Conservation (phyloP, 2,113 vertebrate species). For the Sakesphorus luctuosus region DNA sequence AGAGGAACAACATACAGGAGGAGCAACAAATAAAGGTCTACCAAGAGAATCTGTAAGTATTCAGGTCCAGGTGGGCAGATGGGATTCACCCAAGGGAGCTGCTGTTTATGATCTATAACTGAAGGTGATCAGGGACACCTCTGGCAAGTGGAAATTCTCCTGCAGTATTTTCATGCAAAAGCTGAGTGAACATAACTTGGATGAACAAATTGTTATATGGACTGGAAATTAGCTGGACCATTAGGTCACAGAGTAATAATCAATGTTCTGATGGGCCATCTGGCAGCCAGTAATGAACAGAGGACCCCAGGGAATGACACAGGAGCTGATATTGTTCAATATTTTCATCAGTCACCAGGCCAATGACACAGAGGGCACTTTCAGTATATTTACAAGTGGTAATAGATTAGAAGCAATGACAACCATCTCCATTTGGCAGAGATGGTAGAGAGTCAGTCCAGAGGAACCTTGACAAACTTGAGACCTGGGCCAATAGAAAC, state of each 20-base stretch:
- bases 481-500: background rate
- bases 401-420: conserved; percentile 2
- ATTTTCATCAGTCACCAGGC: conserved; percentile 1
- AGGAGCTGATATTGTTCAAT: background rate
- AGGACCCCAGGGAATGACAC: background rate
- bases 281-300: conserved; percentile 25
- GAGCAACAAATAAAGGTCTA: background rate
- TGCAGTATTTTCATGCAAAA: background rate
- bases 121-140: background rate
- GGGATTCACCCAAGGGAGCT: background rate
- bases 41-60: background rate
- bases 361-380: conserved; percentile 9
- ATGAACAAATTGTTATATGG: background rate
- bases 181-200: background rate
- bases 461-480: background rate
- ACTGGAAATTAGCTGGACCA: background rate
- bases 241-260: conserved; percentile 30
- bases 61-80: background rate
- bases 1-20: background rate
- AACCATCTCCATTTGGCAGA: background rate
- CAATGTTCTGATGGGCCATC: conserved; percentile 18
- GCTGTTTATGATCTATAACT: background rate
- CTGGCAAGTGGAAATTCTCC: background rate
- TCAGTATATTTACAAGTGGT: background rate
- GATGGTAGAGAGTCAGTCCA: background rate